These are phyloP conservation scores for Pachyuromys duprasi DNA, from an alignment of 2,797 vertebrate genomes.

Conservation along the genomic window DNA sequence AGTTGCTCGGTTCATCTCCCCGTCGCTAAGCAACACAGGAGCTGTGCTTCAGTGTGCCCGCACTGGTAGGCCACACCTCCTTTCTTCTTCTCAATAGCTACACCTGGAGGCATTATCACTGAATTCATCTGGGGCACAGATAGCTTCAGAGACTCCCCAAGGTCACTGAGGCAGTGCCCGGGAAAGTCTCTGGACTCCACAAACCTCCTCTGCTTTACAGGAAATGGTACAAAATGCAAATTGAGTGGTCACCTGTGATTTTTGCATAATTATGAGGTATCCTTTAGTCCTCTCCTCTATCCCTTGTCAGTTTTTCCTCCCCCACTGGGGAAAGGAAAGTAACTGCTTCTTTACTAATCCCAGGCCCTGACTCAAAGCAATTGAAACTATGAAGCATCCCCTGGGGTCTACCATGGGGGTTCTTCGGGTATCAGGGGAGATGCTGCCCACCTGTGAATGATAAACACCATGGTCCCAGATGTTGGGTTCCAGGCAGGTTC, in stretches of 20 bases:
- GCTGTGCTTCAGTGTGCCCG: not conserved
- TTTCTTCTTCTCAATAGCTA: constrained; percentile 9
- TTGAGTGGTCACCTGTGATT: not conserved
- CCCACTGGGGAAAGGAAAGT: not conserved
- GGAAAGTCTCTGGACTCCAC: not conserved
- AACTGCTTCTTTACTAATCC: not conserved
- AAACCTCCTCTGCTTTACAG: not conserved
- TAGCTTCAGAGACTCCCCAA: not conserved
- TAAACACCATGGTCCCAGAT: not conserved
- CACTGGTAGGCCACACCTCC: not conserved
- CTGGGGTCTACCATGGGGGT: not conserved
- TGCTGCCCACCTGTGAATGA: not conserved
- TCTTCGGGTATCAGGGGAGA: not conserved
- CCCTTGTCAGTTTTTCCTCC: not conserved
- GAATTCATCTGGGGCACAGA: not conserved
- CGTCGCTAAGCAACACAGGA: not conserved
- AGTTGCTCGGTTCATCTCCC: not conserved
- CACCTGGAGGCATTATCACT: not conserved
- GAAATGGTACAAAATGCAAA: constrained; percentile 17
- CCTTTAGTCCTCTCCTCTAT: not conserved
- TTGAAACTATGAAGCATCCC: not conserved
- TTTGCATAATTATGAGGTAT: not conserved
- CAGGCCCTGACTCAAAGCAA: not conserved
- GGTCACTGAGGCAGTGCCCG: not conserved
- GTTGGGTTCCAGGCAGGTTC: not conserved